Percentiles rank a stretch among this genome's conserved stretches.
Evolutionary conservation across 2,113 vertebrate genomes (phyloP).

Genomic region (Megaptera novaeangliae): DNA sequence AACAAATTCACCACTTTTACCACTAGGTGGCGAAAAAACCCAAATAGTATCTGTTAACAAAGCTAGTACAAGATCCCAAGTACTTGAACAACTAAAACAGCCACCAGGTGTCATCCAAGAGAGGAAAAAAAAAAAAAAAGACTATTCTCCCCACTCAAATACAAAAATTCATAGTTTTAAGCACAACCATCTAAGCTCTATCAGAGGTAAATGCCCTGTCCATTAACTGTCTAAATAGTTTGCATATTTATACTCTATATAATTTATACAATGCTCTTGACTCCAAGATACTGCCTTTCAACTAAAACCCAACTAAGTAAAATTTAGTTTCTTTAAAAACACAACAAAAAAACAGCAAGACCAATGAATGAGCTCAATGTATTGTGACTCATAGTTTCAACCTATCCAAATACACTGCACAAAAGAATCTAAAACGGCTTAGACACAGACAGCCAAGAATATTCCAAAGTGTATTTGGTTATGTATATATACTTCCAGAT

Average conservation of each 20-base stretch:
- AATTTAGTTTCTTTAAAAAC: background rate
- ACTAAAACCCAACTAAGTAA: background rate
- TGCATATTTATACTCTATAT: background rate
- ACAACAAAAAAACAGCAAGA: background rate
- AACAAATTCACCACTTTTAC: background rate
- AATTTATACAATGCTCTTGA: background rate
- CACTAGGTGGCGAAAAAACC: constrained; percentile 77
- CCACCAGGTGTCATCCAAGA: constrained; percentile 75
- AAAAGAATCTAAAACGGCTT: background rate
- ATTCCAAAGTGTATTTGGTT: background rate
- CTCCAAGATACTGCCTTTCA: background rate
- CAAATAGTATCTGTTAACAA: background rate
- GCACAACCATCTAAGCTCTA: background rate
- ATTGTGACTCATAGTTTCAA: background rate
- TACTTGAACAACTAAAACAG: background rate
- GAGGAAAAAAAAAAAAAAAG: background rate
- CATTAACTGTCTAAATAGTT: background rate
- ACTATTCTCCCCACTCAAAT: background rate
- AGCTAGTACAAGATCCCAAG: fast-evolving
- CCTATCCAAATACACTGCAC: background rate
- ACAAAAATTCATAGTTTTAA: background rate
- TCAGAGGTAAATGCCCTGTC: background rate
- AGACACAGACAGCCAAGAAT: background rate
- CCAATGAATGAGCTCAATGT: background rate
- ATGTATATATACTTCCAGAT: background rate